These are phyloP conservation scores for Ptychadena robeensis DNA, from an alignment of 2,797 vertebrate species.

Conservation along the genomic window DNA sequence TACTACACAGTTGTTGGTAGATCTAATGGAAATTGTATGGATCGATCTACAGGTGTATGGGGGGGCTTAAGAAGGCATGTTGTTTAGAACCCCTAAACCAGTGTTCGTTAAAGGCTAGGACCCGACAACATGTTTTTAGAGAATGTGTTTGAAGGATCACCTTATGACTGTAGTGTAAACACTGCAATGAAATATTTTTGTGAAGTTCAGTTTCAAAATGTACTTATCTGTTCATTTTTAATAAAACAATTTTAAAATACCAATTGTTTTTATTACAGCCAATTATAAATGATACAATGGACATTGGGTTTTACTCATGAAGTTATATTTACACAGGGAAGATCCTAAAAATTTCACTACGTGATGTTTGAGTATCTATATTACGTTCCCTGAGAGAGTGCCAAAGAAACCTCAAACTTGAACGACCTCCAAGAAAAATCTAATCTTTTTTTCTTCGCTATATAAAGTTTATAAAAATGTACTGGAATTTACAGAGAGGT, in stretches of 20 bases:
- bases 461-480: constrained; percentile 35
- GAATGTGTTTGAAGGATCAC: too few relatives aligned
- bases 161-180: not conserved
- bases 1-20: too few relatives aligned
- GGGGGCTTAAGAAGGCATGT: too few relatives aligned
- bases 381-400: constrained; percentile 19
- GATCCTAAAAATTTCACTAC: not conserved
- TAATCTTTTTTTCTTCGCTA: constrained; percentile 20
- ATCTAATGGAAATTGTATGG: too few relatives aligned
- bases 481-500: constrained; percentile 34
- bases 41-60: too few relatives aligned
- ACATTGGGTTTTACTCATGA: not conserved
- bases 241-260: not conserved
- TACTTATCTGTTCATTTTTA: not conserved
- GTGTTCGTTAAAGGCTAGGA: too few relatives aligned
- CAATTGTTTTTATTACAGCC: not conserved
- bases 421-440: constrained; percentile 29
- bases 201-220: not conserved
- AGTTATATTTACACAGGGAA: constrained; percentile 21
- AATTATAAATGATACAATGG: not conserved
- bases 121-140: too few relatives aligned
- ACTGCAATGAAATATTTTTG: too few relatives aligned
- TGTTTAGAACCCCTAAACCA: too few relatives aligned
- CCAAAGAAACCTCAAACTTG: constrained; percentile 32
- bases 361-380: constrained; percentile 17